Evolutionary conservation across 2,797 vertebrate genomes (phyloP).

Genomic region (Syndactyla subalaris): DNA sequence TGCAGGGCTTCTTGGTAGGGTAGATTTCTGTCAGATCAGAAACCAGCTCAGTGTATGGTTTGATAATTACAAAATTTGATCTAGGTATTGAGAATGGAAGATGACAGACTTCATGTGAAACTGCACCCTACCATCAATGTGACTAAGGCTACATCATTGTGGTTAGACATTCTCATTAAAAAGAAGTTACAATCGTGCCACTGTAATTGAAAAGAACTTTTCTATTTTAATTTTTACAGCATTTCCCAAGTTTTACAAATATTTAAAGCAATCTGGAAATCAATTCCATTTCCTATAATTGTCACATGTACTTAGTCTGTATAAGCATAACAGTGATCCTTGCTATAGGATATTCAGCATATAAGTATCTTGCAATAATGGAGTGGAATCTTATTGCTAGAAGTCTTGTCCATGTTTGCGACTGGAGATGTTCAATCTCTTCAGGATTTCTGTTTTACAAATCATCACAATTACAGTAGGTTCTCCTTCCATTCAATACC

Average conservation of each 20-base stretch:
- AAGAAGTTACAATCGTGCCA: not conserved
- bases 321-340: not conserved
- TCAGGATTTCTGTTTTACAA: not conserved
- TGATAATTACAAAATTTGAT: not conserved
- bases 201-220: not conserved
- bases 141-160: not conserved
- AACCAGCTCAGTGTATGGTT: not conserved
- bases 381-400: not conserved
- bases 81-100: not conserved
- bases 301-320: not conserved
- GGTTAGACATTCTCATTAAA: not conserved
- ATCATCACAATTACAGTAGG: not conserved
- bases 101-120: not conserved
- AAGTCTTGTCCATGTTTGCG: not conserved
- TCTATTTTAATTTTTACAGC: not conserved
- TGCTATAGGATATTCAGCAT: not conserved
- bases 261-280: not conserved
- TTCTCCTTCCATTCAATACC: not conserved
- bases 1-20: not conserved
- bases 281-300: not conserved
- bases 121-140: not conserved
- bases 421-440: not conserved
- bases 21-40: not conserved
- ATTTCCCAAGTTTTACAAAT: not conserved
- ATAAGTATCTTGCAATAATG: not conserved